phyloP scores from a whole-genome alignment of 2,113 vertebrate species.

The Pycnonotus jocosus region DNA sequence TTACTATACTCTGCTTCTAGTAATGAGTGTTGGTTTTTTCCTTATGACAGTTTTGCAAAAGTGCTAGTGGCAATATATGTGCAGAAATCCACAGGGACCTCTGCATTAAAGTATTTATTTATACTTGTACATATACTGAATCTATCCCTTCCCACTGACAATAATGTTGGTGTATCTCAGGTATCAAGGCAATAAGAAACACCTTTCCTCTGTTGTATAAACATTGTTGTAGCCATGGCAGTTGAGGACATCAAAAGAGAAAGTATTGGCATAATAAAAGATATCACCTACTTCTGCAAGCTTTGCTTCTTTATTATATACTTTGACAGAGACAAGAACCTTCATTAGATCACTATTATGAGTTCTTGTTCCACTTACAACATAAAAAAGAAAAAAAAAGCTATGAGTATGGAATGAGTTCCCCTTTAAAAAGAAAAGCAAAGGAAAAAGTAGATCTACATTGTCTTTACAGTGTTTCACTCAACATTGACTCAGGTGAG shows the following conservation, averaged over 20 bases:
- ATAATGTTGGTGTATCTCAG: not conserved
- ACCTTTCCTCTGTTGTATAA: not conserved
- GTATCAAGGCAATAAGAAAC: not conserved
- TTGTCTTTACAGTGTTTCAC: not conserved
- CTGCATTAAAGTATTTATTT: not conserved
- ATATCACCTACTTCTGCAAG: not conserved
- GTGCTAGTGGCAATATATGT: not conserved
- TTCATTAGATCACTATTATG: not conserved
- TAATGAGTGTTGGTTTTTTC: not conserved
- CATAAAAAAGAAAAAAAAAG: not conserved
- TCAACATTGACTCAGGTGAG: not conserved
- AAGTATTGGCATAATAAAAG: not conserved
- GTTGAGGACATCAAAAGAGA: not conserved
- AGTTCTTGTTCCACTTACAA: not conserved
- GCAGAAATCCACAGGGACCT: not conserved
- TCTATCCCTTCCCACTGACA: not conserved
- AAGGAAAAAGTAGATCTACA: not conserved
- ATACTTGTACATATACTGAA: not conserved
- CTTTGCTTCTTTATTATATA: not conserved
- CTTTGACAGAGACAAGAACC: not conserved
- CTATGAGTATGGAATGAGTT: not conserved
- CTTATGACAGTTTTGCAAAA: not conserved
- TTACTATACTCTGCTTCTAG: not conserved
- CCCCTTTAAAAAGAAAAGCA: not conserved
- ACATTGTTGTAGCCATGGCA: not conserved